Evolutionary conservation across 2,797 vertebrate species (phyloP).

Genomic region (Aldrovandia affinis): DNA sequence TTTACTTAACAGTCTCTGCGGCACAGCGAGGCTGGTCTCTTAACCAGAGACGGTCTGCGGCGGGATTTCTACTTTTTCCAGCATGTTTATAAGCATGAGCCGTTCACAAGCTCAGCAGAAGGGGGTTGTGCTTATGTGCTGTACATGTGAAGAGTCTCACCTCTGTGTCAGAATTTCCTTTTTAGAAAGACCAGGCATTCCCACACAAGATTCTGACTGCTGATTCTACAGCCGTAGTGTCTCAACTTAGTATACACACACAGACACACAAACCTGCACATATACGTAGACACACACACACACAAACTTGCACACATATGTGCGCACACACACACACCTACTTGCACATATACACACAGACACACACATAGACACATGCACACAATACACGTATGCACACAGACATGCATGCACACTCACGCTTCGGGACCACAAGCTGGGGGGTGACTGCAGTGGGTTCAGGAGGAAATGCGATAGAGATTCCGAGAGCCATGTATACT

Average conservation of each 20-base stretch:
- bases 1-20: conserved; percentile 70
- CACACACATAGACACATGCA: conserved; percentile 13
- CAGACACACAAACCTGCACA: no score
- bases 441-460: conserved; percentile 60
- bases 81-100: conserved; percentile 20
- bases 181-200: conserved; percentile 59
- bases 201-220: conserved; percentile 49
- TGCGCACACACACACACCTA: conserved; percentile 8
- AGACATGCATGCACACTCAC: not conserved
- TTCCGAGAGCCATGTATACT: conserved; percentile 83
- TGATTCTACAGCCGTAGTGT: conserved; percentile 49
- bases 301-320: conserved; percentile 20
- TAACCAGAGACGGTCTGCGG: conserved; percentile 42
- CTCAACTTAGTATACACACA: conserved; percentile 23
- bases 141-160: conserved; percentile 74
- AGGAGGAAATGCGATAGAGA: conserved; percentile 80
- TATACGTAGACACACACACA: conserved; percentile 2
- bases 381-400: conserved; percentile 30
- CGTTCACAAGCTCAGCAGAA: conserved; percentile 46
- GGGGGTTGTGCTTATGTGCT: conserved; percentile 59
- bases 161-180: conserved; percentile 70
- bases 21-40: conserved; percentile 61
- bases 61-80: conserved; percentile 39
- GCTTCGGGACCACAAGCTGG: conserved; percentile 62
- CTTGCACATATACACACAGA: conserved; percentile 21